phyloP scores from a whole-genome alignment of 2,888 invertebrate species.

The Allygus modestus region DNA sequence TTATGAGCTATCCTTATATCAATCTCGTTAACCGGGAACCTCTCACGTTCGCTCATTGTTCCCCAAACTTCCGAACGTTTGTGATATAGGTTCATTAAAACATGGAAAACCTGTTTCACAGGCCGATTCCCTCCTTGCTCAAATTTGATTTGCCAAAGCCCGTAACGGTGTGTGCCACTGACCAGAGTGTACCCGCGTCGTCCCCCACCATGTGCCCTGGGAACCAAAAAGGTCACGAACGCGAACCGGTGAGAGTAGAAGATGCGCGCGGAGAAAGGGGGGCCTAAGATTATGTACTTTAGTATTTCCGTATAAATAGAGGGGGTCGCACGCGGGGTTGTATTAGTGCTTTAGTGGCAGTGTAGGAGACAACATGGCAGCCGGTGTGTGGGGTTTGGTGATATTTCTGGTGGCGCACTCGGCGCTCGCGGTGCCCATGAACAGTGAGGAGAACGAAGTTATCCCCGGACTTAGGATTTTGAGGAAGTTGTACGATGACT shows the following conservation, averaged over 20 bases:
- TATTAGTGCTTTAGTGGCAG: slow-evolving; percentile 30
- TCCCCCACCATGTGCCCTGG: slow-evolving; percentile 40
- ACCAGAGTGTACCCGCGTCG: slow-evolving; percentile 49
- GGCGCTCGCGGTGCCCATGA: slow-evolving; percentile 67
- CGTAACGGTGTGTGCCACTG: slow-evolving; percentile 56
- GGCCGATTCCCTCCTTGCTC: neutral
- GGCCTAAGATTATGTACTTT: slow-evolving; percentile 59
- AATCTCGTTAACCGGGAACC: neutral
- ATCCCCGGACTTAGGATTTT: slow-evolving; percentile 68
- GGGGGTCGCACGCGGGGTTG: slow-evolving; percentile 29
- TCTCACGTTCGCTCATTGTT: neutral
- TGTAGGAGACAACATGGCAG: neutral
- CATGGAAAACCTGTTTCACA: slow-evolving; percentile 29
- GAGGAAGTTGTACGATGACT: slow-evolving; percentile 83
- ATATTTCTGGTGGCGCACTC: slow-evolving; percentile 37
- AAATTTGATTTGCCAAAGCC: slow-evolving; percentile 28
- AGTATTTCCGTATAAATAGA: slow-evolving; percentile 64
- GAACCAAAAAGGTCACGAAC: slow-evolving; percentile 60
- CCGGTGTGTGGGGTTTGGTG: slow-evolving; percentile 52
- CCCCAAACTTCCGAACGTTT: neutral
- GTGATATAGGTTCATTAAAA: neutral
- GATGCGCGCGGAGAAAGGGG: slow-evolving; percentile 57
- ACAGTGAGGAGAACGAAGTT: slow-evolving; percentile 79
- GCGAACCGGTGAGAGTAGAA: slow-evolving; percentile 57
- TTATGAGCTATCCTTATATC: neutral